Evolutionary conservation across 1,140 invertebrate species (phyloP), one percentile per base, ranked within the genome.

Genomic region (Achroia grisella): DNA sequence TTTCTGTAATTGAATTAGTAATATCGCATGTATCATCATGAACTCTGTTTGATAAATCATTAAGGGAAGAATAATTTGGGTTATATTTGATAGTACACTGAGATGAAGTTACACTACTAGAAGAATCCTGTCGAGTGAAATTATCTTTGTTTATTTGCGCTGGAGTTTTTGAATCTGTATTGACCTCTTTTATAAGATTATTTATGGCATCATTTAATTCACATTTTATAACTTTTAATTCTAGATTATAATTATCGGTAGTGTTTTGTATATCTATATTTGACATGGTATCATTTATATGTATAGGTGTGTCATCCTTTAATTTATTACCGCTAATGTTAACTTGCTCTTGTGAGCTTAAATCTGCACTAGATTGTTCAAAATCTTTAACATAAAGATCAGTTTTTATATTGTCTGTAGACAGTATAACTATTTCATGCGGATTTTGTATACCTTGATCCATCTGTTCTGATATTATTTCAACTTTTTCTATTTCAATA

Each of bases 61-160:
- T 86, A 11, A 87, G 56, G 52, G 86, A 87, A 23, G 84, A 84
- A 66, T 66, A 67, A 36, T 57, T 78, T 37, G 85, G 85, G 48
- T 86, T 86, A 58, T 86, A 87, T 78, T 85, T 87, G 28, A 83
- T 83, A 8, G 87, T 88, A 45, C 86, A 87, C 56, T 87, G 86
- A 13, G 86, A 87, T 43, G 86, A 87, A 54, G 68, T 65, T 36
- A 86, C 57, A 59, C 86, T 87, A 54, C 85, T 87, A 39, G 86
- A 87, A 15, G 87, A 88, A 57, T 86, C 78, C 71, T 87, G 86
- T 36, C 86, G 69, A 13, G 62, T 62, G 35, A 80, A 76, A 10
- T 53, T 58, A 17, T 77, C 69, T 60, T 66, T 73, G 12, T 34
- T 15, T 39, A 52, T 59, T 42, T 80, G 71, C 48, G 62, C 57